Evolutionary conservation across 1,140 invertebrate species (phyloP).

Genomic region (Marisa cornuarietis): DNA sequence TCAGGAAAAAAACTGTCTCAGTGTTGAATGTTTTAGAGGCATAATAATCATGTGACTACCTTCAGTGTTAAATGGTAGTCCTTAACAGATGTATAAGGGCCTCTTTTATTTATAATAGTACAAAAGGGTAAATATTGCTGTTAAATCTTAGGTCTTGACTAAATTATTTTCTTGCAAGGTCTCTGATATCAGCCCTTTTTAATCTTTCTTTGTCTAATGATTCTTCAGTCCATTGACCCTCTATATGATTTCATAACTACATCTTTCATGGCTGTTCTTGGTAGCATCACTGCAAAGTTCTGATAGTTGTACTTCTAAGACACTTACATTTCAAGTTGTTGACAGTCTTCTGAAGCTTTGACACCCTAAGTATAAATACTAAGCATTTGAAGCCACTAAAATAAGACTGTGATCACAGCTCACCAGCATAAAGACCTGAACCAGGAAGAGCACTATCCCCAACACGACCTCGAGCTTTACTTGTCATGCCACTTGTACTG

Average conservation of each 20-base stretch:
- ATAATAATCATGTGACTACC: neutral
- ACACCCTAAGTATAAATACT: neutral
- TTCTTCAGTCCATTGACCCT: too few relatives aligned
- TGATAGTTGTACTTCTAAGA: neutral
- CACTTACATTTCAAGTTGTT: neutral
- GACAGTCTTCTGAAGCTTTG: too few relatives aligned
- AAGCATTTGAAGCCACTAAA: neutral
- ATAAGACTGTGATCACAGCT: neutral
- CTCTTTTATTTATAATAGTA: too few relatives aligned
- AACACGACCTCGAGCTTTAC: conserved; percentile 72
- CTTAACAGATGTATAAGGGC: neutral
- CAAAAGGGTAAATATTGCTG: too few relatives aligned
- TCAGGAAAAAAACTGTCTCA: neutral
- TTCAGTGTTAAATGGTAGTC: neutral
- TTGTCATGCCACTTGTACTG: conserved; percentile 34
- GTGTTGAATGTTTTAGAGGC: neutral
- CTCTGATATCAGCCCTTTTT: too few relatives aligned
- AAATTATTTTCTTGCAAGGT: too few relatives aligned
- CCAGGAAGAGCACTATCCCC: conserved; percentile 95
- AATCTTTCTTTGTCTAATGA: too few relatives aligned
- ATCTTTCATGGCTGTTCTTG: neutral
- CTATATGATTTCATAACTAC: neutral
- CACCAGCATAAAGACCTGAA: conserved; percentile 88
- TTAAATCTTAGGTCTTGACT: too few relatives aligned
- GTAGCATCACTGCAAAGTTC: neutral